Evolutionary conservation across 2,888 invertebrate genomes (phyloP).

Genomic region (Polylopha cassiicola): DNA sequence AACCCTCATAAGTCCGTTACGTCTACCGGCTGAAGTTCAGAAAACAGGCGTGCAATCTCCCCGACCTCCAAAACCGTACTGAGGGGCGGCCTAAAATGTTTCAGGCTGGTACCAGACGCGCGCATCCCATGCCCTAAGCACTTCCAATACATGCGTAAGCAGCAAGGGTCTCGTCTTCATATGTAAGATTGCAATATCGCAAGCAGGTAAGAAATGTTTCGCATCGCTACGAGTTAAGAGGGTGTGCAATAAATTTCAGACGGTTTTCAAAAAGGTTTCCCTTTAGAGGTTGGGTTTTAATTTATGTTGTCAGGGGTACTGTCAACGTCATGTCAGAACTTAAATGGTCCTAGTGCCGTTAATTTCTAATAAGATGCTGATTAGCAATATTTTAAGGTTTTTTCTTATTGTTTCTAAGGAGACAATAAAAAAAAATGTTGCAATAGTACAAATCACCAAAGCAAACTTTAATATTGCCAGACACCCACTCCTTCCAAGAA

Average conservation of each 20-base stretch:
- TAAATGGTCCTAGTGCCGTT: no score
- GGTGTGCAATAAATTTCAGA: conserved; percentile 20
- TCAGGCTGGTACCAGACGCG: conserved; percentile 56
- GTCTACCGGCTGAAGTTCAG: conserved; percentile 37
- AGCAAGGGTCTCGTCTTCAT: conserved; percentile 41
- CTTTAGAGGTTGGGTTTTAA: no score
- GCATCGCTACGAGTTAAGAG: conserved; percentile 33
- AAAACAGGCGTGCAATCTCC: conserved; percentile 47
- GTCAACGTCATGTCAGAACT: no score
- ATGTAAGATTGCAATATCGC: conserved; percentile 49
- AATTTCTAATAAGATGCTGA: no score
- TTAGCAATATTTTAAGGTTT: no score
- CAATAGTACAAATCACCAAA: no score
- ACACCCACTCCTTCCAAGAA: no score
- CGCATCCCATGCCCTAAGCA: conserved; percentile 63
- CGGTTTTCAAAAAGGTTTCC: conserved; percentile 13
- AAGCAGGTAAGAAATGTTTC: conserved; percentile 54
- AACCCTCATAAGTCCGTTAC: conserved; percentile 29
- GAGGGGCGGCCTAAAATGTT: conserved; percentile 59
- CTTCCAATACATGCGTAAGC: conserved; percentile 40
- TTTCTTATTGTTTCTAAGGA: no score
- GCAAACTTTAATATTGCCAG: no score
- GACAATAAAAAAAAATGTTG: no score
- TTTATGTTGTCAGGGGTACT: no score
- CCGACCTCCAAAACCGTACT: conserved; percentile 46